These are phyloP conservation scores for Hydractinia symbiolongicarpus DNA, from an alignment of 30 jellyfish, hydroid and myxozoan genomes.

Conservation along the genomic window DNA sequence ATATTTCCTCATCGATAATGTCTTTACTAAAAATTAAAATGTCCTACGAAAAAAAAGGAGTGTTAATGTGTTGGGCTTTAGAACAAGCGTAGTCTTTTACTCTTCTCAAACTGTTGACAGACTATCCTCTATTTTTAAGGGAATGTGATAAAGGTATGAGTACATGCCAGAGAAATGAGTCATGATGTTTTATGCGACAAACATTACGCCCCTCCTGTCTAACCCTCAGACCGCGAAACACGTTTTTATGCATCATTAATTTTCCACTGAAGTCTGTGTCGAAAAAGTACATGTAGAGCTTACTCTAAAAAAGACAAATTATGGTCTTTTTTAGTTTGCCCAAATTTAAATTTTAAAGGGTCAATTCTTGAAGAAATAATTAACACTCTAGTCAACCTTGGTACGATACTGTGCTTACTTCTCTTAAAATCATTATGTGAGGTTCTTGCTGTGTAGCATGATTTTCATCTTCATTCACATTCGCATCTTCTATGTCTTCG, in stretches of 20 bases:
- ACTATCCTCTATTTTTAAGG: neutral
- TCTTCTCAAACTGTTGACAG: neutral
- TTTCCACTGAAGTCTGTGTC: neutral
- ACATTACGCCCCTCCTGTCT: no score
- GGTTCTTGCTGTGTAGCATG: neutral
- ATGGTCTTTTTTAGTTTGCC: no score
- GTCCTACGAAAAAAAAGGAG: constrained; percentile 8
- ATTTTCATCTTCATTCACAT: constrained; percentile 9
- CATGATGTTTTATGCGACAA: no score
- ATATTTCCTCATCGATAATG: constrained; percentile 4
- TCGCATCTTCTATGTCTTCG: constrained; percentile 12
- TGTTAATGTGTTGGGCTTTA: neutral
- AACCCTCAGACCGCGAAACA: neutral
- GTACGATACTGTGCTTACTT: neutral
- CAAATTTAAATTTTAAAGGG: no score
- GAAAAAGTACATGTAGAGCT: neutral
- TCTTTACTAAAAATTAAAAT: neutral
- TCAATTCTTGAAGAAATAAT: no score
- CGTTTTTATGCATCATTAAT: neutral
- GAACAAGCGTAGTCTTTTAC: no score
- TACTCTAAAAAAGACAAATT: neutral
- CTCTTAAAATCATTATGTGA: constrained; percentile 23
- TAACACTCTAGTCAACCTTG: neutral
- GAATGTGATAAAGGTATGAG: no score
- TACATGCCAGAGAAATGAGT: no score